A percentile compares a stretch with the other conserved stretches of the same genome.
Evolutionary conservation across 2,888 invertebrate genomes (phyloP).

Genomic region (Melanargia galathea): DNA sequence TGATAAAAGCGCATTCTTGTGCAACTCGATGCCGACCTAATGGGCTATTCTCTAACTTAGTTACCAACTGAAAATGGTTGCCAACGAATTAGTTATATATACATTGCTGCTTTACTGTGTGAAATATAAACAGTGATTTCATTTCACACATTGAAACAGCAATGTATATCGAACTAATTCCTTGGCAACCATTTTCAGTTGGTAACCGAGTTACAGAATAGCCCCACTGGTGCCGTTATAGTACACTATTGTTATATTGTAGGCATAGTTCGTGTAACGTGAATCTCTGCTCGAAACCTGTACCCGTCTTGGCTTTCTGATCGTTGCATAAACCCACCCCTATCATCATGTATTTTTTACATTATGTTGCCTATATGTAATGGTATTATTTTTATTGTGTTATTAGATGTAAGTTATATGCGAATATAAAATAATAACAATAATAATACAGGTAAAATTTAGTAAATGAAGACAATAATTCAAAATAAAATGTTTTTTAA

Average conservation of each 20-base stretch:
- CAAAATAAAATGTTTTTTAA: conserved; percentile 41
- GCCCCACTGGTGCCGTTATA: too few species aligned
- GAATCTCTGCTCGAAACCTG: conserved; percentile 70
- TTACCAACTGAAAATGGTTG: too few species aligned
- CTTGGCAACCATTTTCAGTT: too few species aligned
- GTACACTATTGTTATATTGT: too few species aligned
- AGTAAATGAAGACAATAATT: conserved; percentile 37
- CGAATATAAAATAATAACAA: conserved; percentile 41
- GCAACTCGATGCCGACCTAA: neutral
- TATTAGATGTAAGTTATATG: conserved; percentile 51
- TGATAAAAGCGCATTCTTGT: neutral
- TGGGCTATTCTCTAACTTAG: too few species aligned
- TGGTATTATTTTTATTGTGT: conserved; percentile 47
- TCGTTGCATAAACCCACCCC: conserved; percentile 75
- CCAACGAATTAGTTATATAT: too few species aligned
- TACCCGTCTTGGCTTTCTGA: conserved; percentile 43
- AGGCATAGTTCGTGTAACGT: conserved; percentile 8
- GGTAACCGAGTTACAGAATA: too few species aligned
- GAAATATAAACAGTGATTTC: too few species aligned
- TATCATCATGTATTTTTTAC: conserved; percentile 50
- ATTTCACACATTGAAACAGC: too few species aligned
- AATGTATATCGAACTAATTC: too few species aligned
- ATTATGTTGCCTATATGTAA: conserved; percentile 39
- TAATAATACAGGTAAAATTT: conserved; percentile 39
- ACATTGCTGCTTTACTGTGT: too few species aligned